Evolutionary conservation across 2,113 vertebrate species (phyloP), one percentile per base, ranked within the genome.

Genomic region (Riparia riparia): DNA sequence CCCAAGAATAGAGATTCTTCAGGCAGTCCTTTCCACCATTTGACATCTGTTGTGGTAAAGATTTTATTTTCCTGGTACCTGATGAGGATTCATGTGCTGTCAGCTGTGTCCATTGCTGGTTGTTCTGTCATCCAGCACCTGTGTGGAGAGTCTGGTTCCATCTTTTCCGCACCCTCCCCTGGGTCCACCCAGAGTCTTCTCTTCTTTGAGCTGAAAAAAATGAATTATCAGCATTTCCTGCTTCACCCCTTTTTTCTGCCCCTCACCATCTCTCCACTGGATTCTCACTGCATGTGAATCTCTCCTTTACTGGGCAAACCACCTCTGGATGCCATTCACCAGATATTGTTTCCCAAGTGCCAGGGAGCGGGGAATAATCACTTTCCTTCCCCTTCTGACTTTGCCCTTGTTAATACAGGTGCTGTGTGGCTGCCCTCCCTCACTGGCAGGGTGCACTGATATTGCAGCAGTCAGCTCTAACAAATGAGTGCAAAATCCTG

Each of bases 371-470:
- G 21, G 14, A 81, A 81, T 37, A 58, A 45, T 37, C 25, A 8
- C 14, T 72, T 44, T 41, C 13, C 42, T 66, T 76, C 22, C 29
- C 18, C 18, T 61, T 68, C 71, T 84, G 42, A 9, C 15, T 24
- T 12, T 0, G 0, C 5, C 42, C 20, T 61, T 44, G 24, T 37
- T 61, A 7, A 26, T n/a, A 9, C 6, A 45, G 12, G 10, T 61
- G 31, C 32, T 29, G 1, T 2, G n/a, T 70, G 34, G 25, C 49
- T 1, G 0, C 8, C 18, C 39, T 22, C 29, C 26, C 18, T 60
- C 50, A 6, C 19, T 70, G 71, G 21, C 25, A 73, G 54, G 8
- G 6, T 10, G 3, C 29, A 7, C 18, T 61, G 68, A 50, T 20
- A 32, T 12, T 12, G 28, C 32, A 77, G 51, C 37, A 65, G 17